Evolutionary conservation across 1,140 invertebrate species (phyloP).

Genomic region (Drosophila bipectinata): DNA sequence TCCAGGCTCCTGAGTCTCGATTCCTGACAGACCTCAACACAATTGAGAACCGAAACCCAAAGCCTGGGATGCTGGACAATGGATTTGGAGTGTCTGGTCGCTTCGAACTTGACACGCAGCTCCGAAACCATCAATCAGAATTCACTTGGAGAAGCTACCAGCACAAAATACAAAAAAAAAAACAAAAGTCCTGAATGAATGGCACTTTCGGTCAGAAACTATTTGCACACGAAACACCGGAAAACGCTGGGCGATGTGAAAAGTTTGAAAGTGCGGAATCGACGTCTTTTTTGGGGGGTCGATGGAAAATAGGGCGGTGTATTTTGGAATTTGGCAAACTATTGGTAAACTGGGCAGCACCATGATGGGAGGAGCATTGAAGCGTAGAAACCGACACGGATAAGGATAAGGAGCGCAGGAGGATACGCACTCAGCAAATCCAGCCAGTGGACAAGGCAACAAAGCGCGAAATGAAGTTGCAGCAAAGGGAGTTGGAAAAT

Average conservation of each 20-base stretch:
- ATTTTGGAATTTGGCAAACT: constrained; percentile 29
- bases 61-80: constrained; percentile 22
- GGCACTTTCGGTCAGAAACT: constrained; percentile 21
- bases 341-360: constrained; percentile 42
- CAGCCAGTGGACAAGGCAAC: constrained; percentile 49
- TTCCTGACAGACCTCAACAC: constrained; percentile 19
- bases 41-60: constrained; percentile 4
- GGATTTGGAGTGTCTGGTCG: constrained; percentile 38
- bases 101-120: constrained; percentile 37
- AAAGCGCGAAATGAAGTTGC: constrained; percentile 52
- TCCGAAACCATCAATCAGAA: constrained; percentile 43
- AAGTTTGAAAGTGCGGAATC: constrained; percentile 41
- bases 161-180: constrained; percentile 5
- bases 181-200: constrained; percentile 11
- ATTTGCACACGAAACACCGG: constrained; percentile 27
- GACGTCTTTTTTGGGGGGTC: constrained; percentile 28
- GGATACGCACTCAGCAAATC: constrained; percentile 11
- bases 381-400: constrained; percentile 32
- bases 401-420: constrained; percentile 22
- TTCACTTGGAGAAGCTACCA: constrained; percentile 17
- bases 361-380: constrained; percentile 20
- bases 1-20: constrained; percentile 15
- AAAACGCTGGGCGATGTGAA: constrained; percentile 18
- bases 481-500: constrained; percentile 51
- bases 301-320: constrained; percentile 18